Conservation (phyloP, 2,888 invertebrate species). For the Rhorus exstirpatorius region DNA sequence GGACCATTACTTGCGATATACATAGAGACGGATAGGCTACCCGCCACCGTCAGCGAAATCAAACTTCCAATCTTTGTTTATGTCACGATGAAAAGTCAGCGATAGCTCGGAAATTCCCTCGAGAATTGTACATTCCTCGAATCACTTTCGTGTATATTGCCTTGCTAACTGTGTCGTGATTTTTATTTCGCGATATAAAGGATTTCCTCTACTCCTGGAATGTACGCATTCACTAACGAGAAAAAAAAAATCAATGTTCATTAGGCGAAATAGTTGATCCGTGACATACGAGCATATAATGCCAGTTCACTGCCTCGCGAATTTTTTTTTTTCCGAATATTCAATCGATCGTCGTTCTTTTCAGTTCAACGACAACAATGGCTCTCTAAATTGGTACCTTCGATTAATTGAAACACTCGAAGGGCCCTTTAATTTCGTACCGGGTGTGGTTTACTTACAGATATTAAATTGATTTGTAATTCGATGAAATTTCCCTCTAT, state of each 20-base stretch:
- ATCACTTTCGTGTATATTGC: neutral
- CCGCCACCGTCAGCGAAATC: slow-evolving; percentile 30
- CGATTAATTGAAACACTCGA: neutral
- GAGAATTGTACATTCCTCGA: neutral
- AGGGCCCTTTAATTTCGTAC: neutral
- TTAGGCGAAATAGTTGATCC: neutral
- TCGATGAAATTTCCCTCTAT: slow-evolving; percentile 15
- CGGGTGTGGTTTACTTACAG: too few relatives aligned
- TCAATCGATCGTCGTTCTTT: slow-evolving; percentile 1
- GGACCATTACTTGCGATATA: slow-evolving; percentile 32
- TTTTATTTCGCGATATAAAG: neutral
- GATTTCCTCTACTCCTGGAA: neutral
- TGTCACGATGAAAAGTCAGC: slow-evolving; percentile 24
- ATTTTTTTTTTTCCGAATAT: slow-evolving; percentile 28
- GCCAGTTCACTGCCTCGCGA: neutral
- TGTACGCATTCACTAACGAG: too few relatives aligned
- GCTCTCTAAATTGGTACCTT: too few relatives aligned
- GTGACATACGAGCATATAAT: neutral
- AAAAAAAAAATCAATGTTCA: neutral
- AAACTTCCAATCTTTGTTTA: slow-evolving; percentile 41
- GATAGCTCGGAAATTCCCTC: slow-evolving; percentile 17
- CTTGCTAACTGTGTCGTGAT: neutral
- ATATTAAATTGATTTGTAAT: neutral
- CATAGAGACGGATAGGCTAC: slow-evolving; percentile 1
- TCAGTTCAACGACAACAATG: slow-evolving; percentile 12